Evolutionary conservation across 2,888 invertebrate species (phyloP), one percentile per base, ranked within the genome.

Genomic region (Laspeyria flexula): DNA sequence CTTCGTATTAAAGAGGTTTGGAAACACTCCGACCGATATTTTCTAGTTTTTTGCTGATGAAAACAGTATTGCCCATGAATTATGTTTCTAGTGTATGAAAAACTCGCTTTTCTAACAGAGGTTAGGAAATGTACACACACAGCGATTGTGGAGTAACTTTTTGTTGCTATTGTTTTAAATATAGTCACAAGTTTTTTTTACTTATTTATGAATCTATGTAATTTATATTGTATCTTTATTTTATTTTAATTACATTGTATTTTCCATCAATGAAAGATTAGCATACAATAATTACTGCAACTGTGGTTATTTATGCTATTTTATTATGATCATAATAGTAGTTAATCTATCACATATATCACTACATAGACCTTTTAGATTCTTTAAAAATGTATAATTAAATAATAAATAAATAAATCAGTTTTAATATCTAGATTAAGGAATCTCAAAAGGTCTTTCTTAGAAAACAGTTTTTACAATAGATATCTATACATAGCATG

Each of bases 301-400:
- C n/a, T 16, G 5, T 16, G 10, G 42, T 35, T 27, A 10, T 30
- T 10, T 43, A 2, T 21, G 29, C 35, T 57, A 43, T 16, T 34
- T 33, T 34, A 41, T 9, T 2, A 40, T 45, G 40, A 18, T 43
- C 40, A 39, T 46, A 40, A 43, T 44, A 46, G 35, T 45, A 15
- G 37, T 30, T 54, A 60, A 25, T 49, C 64, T 67, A 60, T 60
- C 50, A 67, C 60, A 67, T 60, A 57, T 52, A 64, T 55, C 12
- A 49, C 68, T 68, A 66, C 65, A 11, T 43, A 57, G 55, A 64
- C 65, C 60, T 58, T 55, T 35, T 16, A 55, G 44, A 60, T 49
- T 48, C 41, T 64, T 49, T 46, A 51, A 11, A 35, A 50, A 33
- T n/a, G 15, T 46, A 42, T 29, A 27, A 5, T 35, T 40, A 51